These are phyloP conservation scores for Grantiella picta DNA, from an alignment of 2,113 vertebrate genomes.

Conservation along the genomic window DNA sequence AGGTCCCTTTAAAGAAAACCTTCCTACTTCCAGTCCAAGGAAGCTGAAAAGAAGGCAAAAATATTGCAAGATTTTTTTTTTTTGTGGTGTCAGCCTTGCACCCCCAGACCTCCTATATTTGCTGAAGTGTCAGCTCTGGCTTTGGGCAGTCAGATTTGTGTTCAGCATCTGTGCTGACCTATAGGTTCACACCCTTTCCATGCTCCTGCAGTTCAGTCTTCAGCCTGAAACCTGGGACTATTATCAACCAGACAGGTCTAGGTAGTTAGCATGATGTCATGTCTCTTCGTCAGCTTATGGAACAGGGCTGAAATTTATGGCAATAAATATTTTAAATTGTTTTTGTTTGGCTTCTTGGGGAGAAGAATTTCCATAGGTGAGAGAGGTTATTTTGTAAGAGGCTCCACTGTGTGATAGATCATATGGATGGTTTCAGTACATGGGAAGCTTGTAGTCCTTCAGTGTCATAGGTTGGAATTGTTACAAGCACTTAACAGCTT, in stretches of 20 bases:
- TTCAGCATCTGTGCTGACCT: neutral
- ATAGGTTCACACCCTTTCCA: neutral
- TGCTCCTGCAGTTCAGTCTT: neutral
- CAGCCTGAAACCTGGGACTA: neutral
- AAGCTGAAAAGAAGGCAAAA: neutral
- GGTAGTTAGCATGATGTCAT: conserved; percentile 42
- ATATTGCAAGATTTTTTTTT: neutral
- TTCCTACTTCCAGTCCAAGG: neutral
- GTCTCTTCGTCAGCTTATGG: neutral
- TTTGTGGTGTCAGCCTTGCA: neutral
- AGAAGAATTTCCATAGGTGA: conserved; percentile 35
- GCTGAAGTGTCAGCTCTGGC: neutral
- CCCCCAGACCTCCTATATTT: neutral
- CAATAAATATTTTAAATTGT: conserved; percentile 43
- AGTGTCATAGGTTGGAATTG: conserved; percentile 6
- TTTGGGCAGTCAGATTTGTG: neutral
- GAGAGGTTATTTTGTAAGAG: conserved; percentile 1
- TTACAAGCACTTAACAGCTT: neutral
- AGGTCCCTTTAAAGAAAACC: neutral
- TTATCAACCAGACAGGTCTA: conserved; percentile 5
- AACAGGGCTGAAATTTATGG: neutral
- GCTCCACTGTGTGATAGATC: neutral
- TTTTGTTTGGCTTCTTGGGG: conserved; percentile 43
- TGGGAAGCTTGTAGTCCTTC: neutral
- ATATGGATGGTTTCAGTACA: neutral